A percentile compares a stretch with the other conserved stretches of the same genome.
Conservation (phyloP, 1,140 invertebrate species). For the Portunus trituberculatus region DNA sequence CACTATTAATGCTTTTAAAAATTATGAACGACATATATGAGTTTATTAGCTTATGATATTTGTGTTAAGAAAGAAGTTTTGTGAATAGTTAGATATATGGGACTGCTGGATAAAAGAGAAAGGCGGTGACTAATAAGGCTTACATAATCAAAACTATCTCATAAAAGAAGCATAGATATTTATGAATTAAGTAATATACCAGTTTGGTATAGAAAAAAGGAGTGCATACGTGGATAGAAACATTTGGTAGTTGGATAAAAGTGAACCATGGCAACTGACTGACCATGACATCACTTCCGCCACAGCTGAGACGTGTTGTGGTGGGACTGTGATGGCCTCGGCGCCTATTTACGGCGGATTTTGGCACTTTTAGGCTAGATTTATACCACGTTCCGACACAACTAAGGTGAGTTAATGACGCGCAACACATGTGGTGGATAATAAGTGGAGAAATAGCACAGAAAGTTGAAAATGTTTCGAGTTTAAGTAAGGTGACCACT, state of each 20-base stretch:
- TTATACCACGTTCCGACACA: not conserved
- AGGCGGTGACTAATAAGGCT: too few species aligned
- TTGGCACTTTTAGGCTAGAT: not conserved
- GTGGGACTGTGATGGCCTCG: not conserved
- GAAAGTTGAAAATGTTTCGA: not conserved
- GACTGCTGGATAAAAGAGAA: too few species aligned
- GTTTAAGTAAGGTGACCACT: too few species aligned
- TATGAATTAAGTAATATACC: not conserved
- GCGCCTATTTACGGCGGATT: not conserved
- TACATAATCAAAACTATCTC: not conserved
- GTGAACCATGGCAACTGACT: not conserved
- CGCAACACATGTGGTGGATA: not conserved
- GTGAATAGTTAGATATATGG: too few species aligned
- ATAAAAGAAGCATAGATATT: not conserved
- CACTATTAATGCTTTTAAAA: too few species aligned
- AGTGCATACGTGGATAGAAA: too few species aligned
- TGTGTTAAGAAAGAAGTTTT: too few species aligned
- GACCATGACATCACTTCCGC: not conserved
- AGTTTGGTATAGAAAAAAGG: too few species aligned
- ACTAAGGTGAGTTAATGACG: not conserved
- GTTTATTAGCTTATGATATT: too few species aligned
- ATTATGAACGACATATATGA: too few species aligned
- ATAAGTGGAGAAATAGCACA: not conserved
- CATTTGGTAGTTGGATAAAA: not conserved
- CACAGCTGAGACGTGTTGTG: conserved; percentile 9